Evolutionary conservation across 2,113 vertebrate genomes (phyloP).

Genomic region (Noctilio leporinus): DNA sequence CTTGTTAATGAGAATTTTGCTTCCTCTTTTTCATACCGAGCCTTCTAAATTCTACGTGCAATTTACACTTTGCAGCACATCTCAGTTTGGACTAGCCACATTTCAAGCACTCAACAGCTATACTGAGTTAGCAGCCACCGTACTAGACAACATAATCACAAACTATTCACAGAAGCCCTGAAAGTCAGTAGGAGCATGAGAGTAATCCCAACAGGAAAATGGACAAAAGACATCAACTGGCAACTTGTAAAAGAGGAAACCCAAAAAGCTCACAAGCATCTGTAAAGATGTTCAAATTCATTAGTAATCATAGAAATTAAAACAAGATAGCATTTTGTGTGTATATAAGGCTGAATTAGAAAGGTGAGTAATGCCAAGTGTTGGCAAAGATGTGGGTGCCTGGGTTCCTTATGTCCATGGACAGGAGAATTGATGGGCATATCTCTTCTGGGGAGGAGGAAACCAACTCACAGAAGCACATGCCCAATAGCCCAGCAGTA

Average conservation of each 20-base stretch:
- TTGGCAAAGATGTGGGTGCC: fast-evolving
- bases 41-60: neutral
- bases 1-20: neutral
- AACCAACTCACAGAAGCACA: neutral
- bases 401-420: fast-evolving
- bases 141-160: neutral
- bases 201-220: neutral
- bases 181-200: neutral
- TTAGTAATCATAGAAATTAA: neutral
- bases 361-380: neutral
- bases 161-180: neutral
- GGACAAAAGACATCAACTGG: neutral
- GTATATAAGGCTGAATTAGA: neutral
- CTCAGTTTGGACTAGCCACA: neutral
- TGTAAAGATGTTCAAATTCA: neutral
- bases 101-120: neutral
- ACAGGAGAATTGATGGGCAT: neutral
- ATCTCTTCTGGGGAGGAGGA: neutral
- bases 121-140: too few species aligned
- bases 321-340: neutral
- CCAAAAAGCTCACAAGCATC: neutral
- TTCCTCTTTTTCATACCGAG: neutral
- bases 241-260: neutral
- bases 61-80: neutral
- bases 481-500: fast-evolving